Percentiles rank a stretch among this genome's conserved stretches.
Evolutionary conservation across 2,113 vertebrate genomes (phyloP).

Genomic region (Eptesicus fuscus): DNA sequence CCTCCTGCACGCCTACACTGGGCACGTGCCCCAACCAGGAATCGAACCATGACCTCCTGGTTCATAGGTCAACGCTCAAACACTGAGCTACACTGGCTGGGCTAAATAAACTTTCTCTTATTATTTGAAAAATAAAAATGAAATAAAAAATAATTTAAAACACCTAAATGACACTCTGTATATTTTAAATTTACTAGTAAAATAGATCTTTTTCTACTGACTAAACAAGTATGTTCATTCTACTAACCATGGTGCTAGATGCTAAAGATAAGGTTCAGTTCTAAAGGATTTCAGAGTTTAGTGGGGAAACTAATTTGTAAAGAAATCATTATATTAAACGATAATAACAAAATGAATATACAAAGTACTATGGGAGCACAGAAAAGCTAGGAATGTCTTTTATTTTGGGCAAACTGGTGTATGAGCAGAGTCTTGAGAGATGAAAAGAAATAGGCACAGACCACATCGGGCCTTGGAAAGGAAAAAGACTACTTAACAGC

Average conservation of each 20-base stretch:
- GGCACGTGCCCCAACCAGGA: no score
- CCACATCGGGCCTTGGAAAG: neutral
- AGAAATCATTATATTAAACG: neutral
- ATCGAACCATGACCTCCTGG: no score
- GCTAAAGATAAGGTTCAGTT: neutral
- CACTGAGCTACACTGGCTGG: no score
- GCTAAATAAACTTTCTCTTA: neutral
- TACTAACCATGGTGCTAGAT: neutral
- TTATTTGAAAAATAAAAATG: neutral
- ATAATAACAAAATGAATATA: neutral
- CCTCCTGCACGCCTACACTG: no score
- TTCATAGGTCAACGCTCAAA: no score
- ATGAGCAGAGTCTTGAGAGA: neutral
- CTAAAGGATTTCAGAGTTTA: neutral
- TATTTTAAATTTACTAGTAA: constrained; percentile 38
- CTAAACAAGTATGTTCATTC: constrained; percentile 1
- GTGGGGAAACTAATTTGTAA: neutral
- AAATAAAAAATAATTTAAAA: neutral
- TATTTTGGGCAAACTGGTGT: neutral
- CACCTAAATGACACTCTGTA: neutral
- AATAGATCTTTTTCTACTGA: neutral
- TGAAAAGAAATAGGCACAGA: neutral
- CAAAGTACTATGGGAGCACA: neutral
- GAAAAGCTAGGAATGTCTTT: constrained; percentile 5
- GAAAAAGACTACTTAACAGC: neutral